phyloP scores from a whole-genome alignment of 2,888 invertebrate genomes.

The Gari tellinella region DNA sequence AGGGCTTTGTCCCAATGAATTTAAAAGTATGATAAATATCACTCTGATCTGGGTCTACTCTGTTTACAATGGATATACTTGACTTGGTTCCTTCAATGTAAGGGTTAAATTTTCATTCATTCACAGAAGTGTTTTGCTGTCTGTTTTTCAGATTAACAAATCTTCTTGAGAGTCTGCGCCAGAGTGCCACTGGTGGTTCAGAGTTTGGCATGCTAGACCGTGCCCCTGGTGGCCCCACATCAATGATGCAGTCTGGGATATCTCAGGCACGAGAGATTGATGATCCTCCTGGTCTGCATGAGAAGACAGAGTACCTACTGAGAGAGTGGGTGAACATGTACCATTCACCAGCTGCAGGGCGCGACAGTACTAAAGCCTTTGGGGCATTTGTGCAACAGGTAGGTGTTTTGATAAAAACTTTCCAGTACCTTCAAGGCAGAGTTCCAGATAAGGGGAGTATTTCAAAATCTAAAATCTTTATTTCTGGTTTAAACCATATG shows the following conservation, averaged over 20 bases:
- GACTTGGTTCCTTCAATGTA: too few relatives aligned
- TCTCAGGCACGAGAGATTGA: constrained; percentile 93
- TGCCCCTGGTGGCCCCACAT: constrained; percentile 86
- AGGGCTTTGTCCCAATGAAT: too few relatives aligned
- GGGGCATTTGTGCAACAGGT: constrained; percentile 94
- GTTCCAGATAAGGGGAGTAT: too few relatives aligned
- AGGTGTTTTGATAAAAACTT: not conserved
- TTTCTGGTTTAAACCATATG: too few relatives aligned
- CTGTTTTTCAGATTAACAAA: constrained; percentile 87
- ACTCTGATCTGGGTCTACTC: too few relatives aligned
- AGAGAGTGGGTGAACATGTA: constrained; percentile 98
- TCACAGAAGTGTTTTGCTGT: not conserved
- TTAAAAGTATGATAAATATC: too few relatives aligned
- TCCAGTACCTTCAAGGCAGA: too few relatives aligned
- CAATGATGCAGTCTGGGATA: constrained; percentile 97
- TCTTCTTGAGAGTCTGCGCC: constrained; percentile 92
- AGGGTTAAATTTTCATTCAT: too few relatives aligned
- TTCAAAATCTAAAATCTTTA: too few relatives aligned
- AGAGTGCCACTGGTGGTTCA: constrained; percentile 71
- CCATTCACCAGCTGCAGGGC: constrained; percentile 87
- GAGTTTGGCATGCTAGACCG: constrained; percentile 87
- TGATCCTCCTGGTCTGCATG: constrained; percentile 96
- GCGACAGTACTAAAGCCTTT: constrained; percentile 90
- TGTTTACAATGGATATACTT: too few relatives aligned
- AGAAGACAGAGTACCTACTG: constrained; percentile 96